These are phyloP conservation scores for Edolisoma coerulescens DNA, from an alignment of 2,113 vertebrate species.

Conservation along the genomic window DNA sequence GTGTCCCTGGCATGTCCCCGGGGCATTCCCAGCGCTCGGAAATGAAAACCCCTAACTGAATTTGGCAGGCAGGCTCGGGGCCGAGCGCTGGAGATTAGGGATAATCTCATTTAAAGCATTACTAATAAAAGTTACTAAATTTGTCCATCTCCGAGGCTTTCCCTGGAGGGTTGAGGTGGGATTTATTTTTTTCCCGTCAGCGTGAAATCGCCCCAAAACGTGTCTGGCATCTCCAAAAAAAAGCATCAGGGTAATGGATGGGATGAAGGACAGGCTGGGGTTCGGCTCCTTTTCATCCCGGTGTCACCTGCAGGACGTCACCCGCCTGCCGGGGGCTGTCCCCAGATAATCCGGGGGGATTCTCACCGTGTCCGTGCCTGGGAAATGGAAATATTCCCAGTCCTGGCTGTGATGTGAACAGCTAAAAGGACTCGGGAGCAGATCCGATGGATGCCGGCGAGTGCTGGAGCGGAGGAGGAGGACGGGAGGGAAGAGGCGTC, in stretches of 20 bases:
- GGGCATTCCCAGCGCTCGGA: accelerated
- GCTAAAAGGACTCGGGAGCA: conserved; percentile 30
- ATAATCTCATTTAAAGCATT: not conserved
- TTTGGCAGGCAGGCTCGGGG: not conserved
- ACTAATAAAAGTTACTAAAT: not conserved
- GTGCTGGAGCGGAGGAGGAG: not conserved
- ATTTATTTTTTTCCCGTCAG: not conserved
- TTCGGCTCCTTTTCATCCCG: accelerated
- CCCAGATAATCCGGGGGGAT: not conserved
- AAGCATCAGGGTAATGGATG: not conserved
- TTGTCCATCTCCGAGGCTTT: not conserved
- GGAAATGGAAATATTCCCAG: not conserved
- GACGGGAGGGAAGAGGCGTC: not conserved
- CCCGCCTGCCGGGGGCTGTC: not conserved
- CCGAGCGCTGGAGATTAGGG: not conserved
- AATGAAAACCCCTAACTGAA: not conserved
- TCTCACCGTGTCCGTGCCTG: conserved; percentile 43
- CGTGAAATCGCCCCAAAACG: not conserved
- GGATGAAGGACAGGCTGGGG: not conserved
- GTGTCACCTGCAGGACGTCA: not conserved
- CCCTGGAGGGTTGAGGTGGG: not conserved
- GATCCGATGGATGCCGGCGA: not conserved
- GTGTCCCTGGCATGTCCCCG: not conserved
- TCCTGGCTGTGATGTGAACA: conserved; percentile 22
- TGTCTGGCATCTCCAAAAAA: not conserved